These are phyloP conservation scores for Leptura quadrifasciata DNA, from an alignment of 2,888 invertebrate species.

Conservation along the genomic window DNA sequence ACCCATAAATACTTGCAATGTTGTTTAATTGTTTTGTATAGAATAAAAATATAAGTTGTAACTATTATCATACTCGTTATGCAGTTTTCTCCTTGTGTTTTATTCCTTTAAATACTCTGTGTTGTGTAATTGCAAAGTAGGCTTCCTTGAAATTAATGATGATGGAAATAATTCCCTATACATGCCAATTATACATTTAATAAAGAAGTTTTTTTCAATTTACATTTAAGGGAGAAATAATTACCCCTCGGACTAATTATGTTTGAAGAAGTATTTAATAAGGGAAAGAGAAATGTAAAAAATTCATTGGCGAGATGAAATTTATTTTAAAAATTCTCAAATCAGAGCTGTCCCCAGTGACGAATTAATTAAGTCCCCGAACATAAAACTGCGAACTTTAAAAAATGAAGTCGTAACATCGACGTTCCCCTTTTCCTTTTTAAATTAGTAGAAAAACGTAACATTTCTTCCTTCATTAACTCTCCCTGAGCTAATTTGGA, in stretches of 20 bases:
- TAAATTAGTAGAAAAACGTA: constrained; percentile 74
- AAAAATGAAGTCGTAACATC: constrained; percentile 71
- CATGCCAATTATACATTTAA: constrained; percentile 38
- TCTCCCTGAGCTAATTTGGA: constrained; percentile 74
- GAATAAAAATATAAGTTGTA: no score
- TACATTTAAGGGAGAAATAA: constrained; percentile 49
- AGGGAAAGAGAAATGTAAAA: constrained; percentile 67
- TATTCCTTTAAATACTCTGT: no score
- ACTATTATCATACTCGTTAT: no score
- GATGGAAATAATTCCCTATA: constrained; percentile 32
- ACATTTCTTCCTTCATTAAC: constrained; percentile 75
- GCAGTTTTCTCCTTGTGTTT: no score
- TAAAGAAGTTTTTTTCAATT: constrained; percentile 46
- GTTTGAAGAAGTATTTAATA: constrained; percentile 62
- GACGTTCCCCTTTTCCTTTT: constrained; percentile 67
- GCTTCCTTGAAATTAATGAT: constrained; percentile 4
- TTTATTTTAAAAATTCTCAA: constrained; percentile 70
- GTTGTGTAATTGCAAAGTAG: not conserved
- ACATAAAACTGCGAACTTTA: constrained; percentile 69
- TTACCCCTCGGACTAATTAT: constrained; percentile 54
- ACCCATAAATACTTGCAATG: no score
- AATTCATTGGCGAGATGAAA: constrained; percentile 69
- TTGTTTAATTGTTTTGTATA: no score
- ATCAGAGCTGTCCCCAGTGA: constrained; percentile 69
- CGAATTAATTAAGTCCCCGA: constrained; percentile 73